Evolutionary conservation across 2,797 vertebrate genomes (phyloP).

Genomic region (Graptemys geographica): DNA sequence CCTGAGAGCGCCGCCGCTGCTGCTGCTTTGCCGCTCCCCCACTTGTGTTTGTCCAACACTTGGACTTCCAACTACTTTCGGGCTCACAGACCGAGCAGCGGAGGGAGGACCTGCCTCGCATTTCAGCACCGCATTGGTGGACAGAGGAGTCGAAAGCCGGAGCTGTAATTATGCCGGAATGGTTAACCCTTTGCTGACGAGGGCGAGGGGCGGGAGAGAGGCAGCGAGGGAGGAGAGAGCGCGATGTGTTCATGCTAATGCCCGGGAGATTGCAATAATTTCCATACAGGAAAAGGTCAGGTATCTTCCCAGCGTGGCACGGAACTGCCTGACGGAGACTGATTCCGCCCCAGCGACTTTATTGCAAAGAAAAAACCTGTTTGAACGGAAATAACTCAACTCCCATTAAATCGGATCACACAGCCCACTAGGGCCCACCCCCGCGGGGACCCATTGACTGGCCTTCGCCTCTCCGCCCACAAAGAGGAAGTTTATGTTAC

Average conservation of each 20-base stretch:
- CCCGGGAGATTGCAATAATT: not conserved
- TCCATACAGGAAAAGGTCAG: not conserved
- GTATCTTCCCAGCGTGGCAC: not conserved
- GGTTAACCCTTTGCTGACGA: slow-evolving; percentile 82
- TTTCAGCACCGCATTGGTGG: slow-evolving; percentile 85
- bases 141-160: slow-evolving; percentile 73
- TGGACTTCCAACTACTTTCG: slow-evolving; percentile 86
- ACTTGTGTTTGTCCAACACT: slow-evolving; percentile 22
- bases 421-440: too few relatives aligned
- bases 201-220: not conserved
- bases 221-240: not conserved
- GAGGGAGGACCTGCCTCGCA: slow-evolving; percentile 71
- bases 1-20: not conserved
- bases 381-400: not conserved
- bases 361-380: not conserved
- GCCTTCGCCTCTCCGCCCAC: not conserved
- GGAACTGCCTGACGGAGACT: not conserved
- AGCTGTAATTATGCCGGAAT: slow-evolving; percentile 81
- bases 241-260: not conserved
- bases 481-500: slow-evolving; percentile 10
- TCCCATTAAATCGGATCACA: not conserved
- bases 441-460: too few relatives aligned
- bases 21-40: not conserved
- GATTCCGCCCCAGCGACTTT: not conserved
- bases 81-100: slow-evolving; percentile 68